phyloP scores from a whole-genome alignment of 2,888 invertebrate genomes.

The Ariolimax columbianus region DNA sequence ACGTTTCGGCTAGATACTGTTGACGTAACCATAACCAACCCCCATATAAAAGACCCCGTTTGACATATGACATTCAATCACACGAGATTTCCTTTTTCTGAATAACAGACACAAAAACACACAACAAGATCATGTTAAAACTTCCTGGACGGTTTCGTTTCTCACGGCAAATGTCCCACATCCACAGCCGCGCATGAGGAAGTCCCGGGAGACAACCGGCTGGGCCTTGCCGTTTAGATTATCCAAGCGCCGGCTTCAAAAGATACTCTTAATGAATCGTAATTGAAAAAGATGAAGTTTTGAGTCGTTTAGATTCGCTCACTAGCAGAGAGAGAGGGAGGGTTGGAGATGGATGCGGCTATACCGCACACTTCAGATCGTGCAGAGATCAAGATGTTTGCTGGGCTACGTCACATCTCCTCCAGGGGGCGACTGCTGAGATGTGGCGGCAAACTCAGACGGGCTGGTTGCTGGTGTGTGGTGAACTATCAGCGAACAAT shows the following conservation, averaged over 20 bases:
- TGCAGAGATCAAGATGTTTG: neutral
- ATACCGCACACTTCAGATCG: neutral
- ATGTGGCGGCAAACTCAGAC: neutral
- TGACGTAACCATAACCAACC: too few species aligned
- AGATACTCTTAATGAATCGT: conserved; percentile 18
- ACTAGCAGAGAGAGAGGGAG: neutral
- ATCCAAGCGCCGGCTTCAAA: conserved; percentile 21
- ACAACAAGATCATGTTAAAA: too few species aligned
- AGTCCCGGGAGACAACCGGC: neutral
- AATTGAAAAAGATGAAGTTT: conserved; percentile 31
- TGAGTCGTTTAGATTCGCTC: neutral
- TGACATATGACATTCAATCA: too few species aligned
- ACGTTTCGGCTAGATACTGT: too few species aligned
- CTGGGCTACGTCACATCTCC: neutral
- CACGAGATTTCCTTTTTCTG: too few species aligned
- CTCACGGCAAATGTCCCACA: too few species aligned
- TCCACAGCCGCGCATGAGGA: too few species aligned
- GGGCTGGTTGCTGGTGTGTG: neutral
- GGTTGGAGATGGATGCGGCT: neutral
- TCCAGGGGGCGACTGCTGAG: neutral
- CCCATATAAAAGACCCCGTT: too few species aligned
- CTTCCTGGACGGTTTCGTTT: too few species aligned
- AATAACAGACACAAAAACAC: too few species aligned
- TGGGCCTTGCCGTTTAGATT: neutral
- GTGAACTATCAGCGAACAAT: neutral